phyloP scores from a whole-genome alignment of 1,140 invertebrate genomes.

The Lordiphosa mommai region DNA sequence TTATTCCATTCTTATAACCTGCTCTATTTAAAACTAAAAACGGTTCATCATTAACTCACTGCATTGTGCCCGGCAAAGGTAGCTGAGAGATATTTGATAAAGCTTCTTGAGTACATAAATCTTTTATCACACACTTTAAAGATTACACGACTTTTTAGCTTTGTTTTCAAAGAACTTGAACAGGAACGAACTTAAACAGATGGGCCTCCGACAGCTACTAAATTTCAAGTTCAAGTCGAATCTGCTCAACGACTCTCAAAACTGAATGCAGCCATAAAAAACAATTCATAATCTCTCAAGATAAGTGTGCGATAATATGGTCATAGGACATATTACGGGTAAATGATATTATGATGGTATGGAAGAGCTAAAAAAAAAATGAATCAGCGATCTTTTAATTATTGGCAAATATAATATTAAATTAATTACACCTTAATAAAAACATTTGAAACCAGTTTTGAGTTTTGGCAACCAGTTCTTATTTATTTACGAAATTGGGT shows the following conservation, averaged over 20 bases:
- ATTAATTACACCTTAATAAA: too few relatives aligned
- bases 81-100: constrained; percentile 43
- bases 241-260: constrained; percentile 28
- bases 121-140: constrained; percentile 51
- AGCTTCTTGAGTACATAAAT: constrained; percentile 56
- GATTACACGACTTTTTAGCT: neutral
- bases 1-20: constrained; percentile 5
- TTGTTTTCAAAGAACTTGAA: neutral
- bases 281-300: constrained; percentile 30
- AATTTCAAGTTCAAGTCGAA: constrained; percentile 37
- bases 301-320: constrained; percentile 36
- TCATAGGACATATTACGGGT: neutral
- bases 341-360: neutral
- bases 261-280: neutral
- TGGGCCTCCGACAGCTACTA: constrained; percentile 45
- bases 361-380: neutral
- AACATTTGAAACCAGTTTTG: too few relatives aligned
- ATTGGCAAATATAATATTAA: too few relatives aligned
- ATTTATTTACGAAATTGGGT: too few relatives aligned
- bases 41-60: constrained; percentile 64
- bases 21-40: too few relatives aligned
- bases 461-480: too few relatives aligned
- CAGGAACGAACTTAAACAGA: constrained; percentile 26
- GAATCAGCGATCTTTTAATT: neutral
- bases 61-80: constrained; percentile 37